Evolutionary conservation across 2,797 vertebrate genomes (phyloP).

Genomic region (Chiloscyllium punctatum): DNA sequence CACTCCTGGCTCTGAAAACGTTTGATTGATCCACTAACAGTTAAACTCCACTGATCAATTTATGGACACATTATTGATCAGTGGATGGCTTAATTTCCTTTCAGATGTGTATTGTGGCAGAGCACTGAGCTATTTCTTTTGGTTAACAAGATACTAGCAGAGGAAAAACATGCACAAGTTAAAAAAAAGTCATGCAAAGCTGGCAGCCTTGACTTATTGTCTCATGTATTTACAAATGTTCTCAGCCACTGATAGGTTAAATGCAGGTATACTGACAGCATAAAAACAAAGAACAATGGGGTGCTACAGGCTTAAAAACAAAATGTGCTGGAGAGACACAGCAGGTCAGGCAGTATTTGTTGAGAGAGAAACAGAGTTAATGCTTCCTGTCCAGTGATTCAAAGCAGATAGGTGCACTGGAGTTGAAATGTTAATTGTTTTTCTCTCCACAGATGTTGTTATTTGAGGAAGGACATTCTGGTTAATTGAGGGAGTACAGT

Average conservation of each 20-base stretch:
- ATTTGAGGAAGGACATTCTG: too few species aligned
- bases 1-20: not conserved
- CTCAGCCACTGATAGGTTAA: not conserved
- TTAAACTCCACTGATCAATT: constrained; percentile 16
- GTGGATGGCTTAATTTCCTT: not conserved
- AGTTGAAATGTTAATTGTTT: too few species aligned
- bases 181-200: not conserved
- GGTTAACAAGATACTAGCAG: not conserved
- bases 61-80: not conserved
- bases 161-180: not conserved
- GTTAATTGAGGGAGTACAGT: too few species aligned
- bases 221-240: not conserved
- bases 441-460: too few species aligned
- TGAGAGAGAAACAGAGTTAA: too few species aligned
- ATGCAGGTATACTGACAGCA: not conserved
- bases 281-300: not conserved
- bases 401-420: too few species aligned
- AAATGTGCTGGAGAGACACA: too few species aligned
- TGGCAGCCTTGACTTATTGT: not conserved
- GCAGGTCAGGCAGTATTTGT: too few species aligned
- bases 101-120: not conserved
- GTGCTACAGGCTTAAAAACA: too few species aligned
- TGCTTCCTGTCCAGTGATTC: too few species aligned
- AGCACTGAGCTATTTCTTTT: not conserved
- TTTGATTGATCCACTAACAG: not conserved